Conservation (phyloP, 2,113 vertebrate genomes). For the Edolisoma coerulescens region DNA sequence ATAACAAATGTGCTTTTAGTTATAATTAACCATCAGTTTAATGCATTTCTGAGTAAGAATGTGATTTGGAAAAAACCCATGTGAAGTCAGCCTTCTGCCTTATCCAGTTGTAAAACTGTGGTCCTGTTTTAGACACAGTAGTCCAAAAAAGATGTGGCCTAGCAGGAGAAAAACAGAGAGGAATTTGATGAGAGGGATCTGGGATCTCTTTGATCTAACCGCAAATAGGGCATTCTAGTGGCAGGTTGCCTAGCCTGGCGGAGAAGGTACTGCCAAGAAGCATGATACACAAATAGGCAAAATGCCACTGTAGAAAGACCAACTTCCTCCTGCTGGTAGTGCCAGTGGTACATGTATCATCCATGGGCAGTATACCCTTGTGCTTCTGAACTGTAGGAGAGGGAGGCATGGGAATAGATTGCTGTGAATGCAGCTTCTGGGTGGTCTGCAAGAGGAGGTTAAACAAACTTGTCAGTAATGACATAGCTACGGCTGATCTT, state of each 20-base stretch:
- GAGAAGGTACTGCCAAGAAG: background rate
- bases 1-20: background rate
- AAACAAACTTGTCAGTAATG: background rate
- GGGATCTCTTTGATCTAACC: background rate
- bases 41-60: background rate
- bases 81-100: background rate
- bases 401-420: background rate
- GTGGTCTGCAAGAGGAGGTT: background rate
- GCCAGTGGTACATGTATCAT: background rate
- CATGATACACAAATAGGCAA: background rate
- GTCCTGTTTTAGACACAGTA: background rate
- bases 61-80: background rate
- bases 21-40: background rate
- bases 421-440: background rate
- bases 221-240: background rate
- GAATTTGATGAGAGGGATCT: background rate
- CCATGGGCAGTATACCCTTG: fast-evolving
- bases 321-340: background rate
- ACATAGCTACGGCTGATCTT: background rate
- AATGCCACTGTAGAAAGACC: background rate
- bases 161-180: background rate
- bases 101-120: background rate
- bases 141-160: background rate
- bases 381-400: background rate
- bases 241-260: background rate